Conservation (phyloP, 92 coral and sea anemone species). For the Phenganax subtilis region DNA sequence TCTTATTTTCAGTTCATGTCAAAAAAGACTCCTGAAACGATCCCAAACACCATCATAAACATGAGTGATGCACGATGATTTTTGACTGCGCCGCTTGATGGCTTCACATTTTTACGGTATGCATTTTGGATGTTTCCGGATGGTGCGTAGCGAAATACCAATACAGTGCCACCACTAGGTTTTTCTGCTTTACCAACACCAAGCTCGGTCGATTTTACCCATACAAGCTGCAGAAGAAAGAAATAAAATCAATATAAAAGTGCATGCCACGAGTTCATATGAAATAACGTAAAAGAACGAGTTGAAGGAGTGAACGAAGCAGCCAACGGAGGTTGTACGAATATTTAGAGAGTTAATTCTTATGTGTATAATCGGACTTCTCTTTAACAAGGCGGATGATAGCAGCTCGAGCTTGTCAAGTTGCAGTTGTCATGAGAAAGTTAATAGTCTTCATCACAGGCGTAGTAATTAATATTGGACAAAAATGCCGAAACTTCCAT, state of each 20-base stretch:
- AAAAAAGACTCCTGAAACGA: neutral
- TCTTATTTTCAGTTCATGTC: too few species aligned
- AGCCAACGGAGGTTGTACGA: too few species aligned
- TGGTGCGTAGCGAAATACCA: slow-evolving; percentile 70
- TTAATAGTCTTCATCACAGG: too few species aligned
- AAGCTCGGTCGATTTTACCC: slow-evolving; percentile 63
- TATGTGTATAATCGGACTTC: too few species aligned
- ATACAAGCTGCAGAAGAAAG: slow-evolving; percentile 55
- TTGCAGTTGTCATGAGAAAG: too few species aligned
- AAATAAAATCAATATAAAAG: neutral
- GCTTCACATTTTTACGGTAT: slow-evolving; percentile 31
- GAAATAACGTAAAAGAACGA: neutral
- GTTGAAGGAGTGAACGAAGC: neutral
- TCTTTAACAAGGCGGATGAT: too few species aligned
- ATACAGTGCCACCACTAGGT: slow-evolving; percentile 50
- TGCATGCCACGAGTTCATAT: too few species aligned
- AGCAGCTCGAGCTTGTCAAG: too few species aligned
- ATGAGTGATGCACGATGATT: slow-evolving; percentile 4
- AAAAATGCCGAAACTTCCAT: too few species aligned
- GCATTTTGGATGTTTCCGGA: slow-evolving; percentile 55
- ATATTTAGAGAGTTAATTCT: too few species aligned
- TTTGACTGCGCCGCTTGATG: neutral
- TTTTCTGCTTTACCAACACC: slow-evolving; percentile 67
- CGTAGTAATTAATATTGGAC: too few species aligned
- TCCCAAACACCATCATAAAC: neutral